A percentile compares a stretch with the other conserved stretches of the same genome.
Evolutionary conservation across 2,888 invertebrate genomes (phyloP).

Genomic region (Dolomedes plantarius): DNA sequence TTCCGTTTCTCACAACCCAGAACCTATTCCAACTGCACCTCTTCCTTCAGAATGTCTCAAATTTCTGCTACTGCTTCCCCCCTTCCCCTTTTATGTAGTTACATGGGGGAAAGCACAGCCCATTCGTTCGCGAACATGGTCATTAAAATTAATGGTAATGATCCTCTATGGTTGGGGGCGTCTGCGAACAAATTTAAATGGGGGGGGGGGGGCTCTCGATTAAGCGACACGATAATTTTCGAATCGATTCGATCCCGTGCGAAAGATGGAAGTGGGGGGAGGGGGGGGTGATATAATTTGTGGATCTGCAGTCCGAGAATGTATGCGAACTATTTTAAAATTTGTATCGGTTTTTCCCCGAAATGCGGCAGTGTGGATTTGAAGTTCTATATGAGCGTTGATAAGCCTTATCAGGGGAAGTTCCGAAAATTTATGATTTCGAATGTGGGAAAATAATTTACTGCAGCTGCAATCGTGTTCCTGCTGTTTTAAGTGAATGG

Average conservation of each 20-base stretch:
- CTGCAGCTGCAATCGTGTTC: too few species aligned
- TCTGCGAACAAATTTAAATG: neutral
- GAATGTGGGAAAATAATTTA: too few species aligned
- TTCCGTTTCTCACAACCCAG: neutral
- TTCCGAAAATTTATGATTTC: neutral
- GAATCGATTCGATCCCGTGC: neutral
- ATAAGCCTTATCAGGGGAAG: neutral
- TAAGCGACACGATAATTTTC: neutral
- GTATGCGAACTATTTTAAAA: neutral
- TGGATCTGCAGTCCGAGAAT: neutral
- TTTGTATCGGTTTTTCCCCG: neutral
- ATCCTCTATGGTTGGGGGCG: neutral
- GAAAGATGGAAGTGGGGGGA: neutral
- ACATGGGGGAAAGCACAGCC: neutral
- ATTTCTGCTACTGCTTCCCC: neutral
- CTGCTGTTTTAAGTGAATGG: too few species aligned
- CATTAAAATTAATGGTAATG: constrained; percentile 38
- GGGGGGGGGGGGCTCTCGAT: neutral
- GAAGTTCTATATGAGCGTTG: neutral
- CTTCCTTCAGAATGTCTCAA: neutral
- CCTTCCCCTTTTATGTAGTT: neutral
- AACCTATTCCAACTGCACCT: neutral
- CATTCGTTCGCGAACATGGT: neutral
- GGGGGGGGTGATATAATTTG: neutral
- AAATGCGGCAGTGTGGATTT: neutral